Evolutionary conservation across 2,797 vertebrate genomes (phyloP).

Genomic region (Odontamblyopus lacepedii): DNA sequence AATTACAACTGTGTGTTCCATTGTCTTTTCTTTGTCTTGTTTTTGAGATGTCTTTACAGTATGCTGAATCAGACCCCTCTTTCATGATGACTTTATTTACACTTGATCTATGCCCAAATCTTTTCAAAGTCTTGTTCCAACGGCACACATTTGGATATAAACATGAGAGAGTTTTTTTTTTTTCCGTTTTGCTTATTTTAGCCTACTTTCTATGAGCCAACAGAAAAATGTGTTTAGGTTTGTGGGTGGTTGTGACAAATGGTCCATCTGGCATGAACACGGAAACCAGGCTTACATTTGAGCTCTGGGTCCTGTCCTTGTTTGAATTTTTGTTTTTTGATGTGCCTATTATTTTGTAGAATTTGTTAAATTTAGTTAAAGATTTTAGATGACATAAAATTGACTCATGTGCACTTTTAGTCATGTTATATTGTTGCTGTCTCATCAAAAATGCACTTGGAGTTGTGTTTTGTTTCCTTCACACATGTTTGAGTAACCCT

Average conservation of each 20-base stretch:
- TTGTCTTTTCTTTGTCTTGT: background rate
- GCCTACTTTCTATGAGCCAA: background rate
- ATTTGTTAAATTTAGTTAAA: background rate
- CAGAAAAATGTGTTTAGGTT: slow-evolving; percentile 3
- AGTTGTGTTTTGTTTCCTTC: too few species aligned
- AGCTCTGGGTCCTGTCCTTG: background rate
- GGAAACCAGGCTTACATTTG: background rate
- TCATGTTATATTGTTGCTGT: too few species aligned
- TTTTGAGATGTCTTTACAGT: background rate
- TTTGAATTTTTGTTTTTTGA: background rate
- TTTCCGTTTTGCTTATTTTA: slow-evolving; percentile 9
- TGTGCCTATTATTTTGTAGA: background rate
- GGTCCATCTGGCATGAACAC: slow-evolving; percentile 5
- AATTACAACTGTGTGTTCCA: background rate
- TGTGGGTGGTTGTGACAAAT: slow-evolving; percentile 23
- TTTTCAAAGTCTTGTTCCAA: background rate
- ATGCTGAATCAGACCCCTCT: background rate
- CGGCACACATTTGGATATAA: background rate
- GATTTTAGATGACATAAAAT: too few species aligned
- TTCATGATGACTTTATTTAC: background rate
- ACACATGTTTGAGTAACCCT: too few species aligned
- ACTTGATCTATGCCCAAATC: background rate
- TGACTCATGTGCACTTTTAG: too few species aligned
- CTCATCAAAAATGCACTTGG: too few species aligned
- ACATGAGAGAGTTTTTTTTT: background rate